Evolutionary conservation across 53 echinoderm and acorn worm genomes (phyloP), one percentile per base, ranked within the genome.

Genomic region (Henricia sp.): DNA sequence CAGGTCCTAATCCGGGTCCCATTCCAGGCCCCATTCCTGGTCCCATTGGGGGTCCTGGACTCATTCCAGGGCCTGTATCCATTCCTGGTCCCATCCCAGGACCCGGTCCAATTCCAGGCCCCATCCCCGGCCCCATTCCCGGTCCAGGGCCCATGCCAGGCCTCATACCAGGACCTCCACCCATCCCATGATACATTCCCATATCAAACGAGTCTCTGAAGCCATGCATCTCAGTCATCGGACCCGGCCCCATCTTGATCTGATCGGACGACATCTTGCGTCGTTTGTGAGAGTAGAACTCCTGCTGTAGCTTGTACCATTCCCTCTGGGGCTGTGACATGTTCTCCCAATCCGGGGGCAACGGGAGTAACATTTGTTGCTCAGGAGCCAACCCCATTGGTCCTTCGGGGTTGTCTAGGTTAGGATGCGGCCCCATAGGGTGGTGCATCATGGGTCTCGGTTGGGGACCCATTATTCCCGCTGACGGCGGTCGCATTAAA

Each of bases 231-330:
- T n/a, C n/a, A n/a, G n/a, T n/a, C n/a, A n/a, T n/a, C n/a, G n/a
- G 90, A 51, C 93, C 87, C 21, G 80, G 87, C 21, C 86, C 84
- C 55, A 92, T 90, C 83, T 99, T 92, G 39, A 74, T 75, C 34
- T 92, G 94, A 35, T 99, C 92, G 3, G 86, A 84, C 70, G 90
- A 84, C 70, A 94, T 92, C 70, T 94, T 94, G 40, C 92, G 90
- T 53, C 90, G 85, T 50, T 99, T 99, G 29, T 92, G 89, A 52
- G 83, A 59, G 67, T 99, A 99, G 60, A 92, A 99, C 32, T 99
- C 99, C 54, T 99, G 99, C 34, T 99, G 99, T 27, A 99, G 89
- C 80, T 94, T 99, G 42, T 88, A 87, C 99, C 99, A 99, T 29
- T 92, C 99, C 38, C 89, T 84, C 75, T 99, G 99, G 12, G 92